Percentiles rank a stretch among this genome's conserved stretches.
Evolutionary conservation across 2,888 invertebrate species (phyloP).

Genomic region (Creontiades dilutus): DNA sequence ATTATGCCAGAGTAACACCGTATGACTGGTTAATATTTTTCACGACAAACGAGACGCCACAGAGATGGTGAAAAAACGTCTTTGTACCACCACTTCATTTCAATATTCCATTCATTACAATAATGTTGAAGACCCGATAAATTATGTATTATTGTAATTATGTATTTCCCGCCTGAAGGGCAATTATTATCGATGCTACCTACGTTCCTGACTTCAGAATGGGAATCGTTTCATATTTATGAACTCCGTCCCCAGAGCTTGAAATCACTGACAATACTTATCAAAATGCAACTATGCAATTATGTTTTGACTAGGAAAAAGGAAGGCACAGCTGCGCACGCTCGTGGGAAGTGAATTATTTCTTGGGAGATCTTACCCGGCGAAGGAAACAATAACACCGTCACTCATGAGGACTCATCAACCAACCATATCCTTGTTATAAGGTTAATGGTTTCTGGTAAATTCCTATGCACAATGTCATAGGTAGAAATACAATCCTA

Average conservation of each 20-base stretch:
- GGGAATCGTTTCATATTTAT: conserved; percentile 59
- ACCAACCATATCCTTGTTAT: too few species aligned
- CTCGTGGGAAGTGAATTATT: conserved; percentile 24
- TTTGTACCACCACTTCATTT: not conserved
- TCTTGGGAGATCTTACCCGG: not conserved
- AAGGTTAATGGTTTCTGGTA: too few species aligned
- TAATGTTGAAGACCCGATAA: conserved; percentile 40
- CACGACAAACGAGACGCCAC: not conserved
- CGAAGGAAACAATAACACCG: too few species aligned
- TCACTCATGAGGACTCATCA: too few species aligned
- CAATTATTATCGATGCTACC: conserved; percentile 52
- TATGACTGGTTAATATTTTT: not conserved
- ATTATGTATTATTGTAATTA: conserved; percentile 59
- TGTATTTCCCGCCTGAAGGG: conserved; percentile 19
- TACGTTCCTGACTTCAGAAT: conserved; percentile 52
- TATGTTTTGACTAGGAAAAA: conserved; percentile 9
- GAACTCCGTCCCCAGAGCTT: conserved; percentile 35
- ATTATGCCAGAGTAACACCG: not conserved
- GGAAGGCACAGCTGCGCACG: not conserved
- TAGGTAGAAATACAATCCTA: too few species aligned
- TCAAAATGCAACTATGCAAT: conserved; percentile 61
- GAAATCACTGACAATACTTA: conserved; percentile 54
- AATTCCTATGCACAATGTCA: too few species aligned
- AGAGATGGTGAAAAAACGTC: not conserved
- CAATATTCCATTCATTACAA: conserved; percentile 48